Conservation (phyloP, 2,888 invertebrate genomes). For the Lasioglossum pauxillum region DNA sequence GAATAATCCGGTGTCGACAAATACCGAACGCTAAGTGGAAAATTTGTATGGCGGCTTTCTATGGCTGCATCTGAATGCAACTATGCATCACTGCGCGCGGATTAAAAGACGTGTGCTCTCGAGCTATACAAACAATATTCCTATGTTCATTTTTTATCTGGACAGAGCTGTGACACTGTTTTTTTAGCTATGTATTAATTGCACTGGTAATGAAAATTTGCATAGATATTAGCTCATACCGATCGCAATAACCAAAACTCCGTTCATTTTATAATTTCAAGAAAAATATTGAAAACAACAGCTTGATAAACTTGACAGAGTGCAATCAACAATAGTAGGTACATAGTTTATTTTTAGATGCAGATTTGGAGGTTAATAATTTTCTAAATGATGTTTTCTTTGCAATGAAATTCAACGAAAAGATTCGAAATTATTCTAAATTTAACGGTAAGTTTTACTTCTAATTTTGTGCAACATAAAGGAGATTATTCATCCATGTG, state of each 20-base stretch:
- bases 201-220: neutral
- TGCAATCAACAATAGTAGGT: neutral
- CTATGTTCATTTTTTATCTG: neutral
- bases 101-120: neutral
- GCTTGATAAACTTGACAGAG: neutral
- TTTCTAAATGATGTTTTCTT: neutral
- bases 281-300: neutral
- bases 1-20: neutral
- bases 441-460: neutral
- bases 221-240: neutral
- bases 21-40: neutral
- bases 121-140: neutral
- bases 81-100: neutral
- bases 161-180: neutral
- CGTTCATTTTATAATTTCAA: too few relatives aligned
- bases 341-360: neutral
- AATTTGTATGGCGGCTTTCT: neutral
- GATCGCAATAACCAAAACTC: too few relatives aligned
- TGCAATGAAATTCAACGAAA: neutral
- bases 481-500: neutral
- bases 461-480: neutral
- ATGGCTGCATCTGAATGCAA: neutral
- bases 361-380: neutral
- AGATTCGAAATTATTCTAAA: neutral
- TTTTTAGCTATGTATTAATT: too few relatives aligned